A percentile compares a stretch with the other conserved stretches of the same genome.
Evolutionary conservation across 2,113 vertebrate species (phyloP).

Genomic region (Macroglossus sobrinus): DNA sequence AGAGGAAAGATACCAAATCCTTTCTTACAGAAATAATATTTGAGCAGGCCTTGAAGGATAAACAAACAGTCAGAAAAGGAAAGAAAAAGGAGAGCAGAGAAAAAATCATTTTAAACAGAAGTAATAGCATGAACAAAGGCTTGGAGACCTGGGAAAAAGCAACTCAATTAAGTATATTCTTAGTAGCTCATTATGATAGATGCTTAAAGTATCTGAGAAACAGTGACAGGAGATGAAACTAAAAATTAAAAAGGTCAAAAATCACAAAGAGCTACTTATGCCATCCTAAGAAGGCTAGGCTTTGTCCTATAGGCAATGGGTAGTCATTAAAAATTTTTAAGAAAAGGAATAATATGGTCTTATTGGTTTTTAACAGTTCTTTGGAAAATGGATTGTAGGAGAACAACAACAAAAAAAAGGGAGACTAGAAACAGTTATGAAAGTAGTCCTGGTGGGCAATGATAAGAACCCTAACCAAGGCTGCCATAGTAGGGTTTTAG

Average conservation of each 20-base stretch:
- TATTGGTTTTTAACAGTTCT: neutral
- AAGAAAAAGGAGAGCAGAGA: neutral
- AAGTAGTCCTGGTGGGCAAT: neutral
- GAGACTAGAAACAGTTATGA: neutral
- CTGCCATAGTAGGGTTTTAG: neutral
- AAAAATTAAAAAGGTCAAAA: neutral
- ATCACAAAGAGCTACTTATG: neutral
- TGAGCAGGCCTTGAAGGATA: neutral
- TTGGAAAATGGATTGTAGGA: neutral
- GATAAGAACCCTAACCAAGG: neutral
- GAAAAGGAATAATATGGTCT: neutral
- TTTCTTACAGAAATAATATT: conserved; percentile 28
- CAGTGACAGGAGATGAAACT: neutral
- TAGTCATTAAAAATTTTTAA: neutral
- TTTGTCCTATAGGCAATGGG: neutral
- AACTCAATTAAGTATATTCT: neutral
- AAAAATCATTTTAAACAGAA: neutral
- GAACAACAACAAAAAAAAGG: neutral
- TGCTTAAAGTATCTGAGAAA: neutral
- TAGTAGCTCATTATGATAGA: neutral
- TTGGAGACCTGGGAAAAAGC: neutral
- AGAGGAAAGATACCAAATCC: neutral
- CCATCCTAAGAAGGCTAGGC: neutral
- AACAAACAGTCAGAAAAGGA: neutral
- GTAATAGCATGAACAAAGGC: neutral